These are phyloP conservation scores for Gymnarchus niloticus DNA, from an alignment of 2,113 vertebrate genomes.

Conservation along the genomic window DNA sequence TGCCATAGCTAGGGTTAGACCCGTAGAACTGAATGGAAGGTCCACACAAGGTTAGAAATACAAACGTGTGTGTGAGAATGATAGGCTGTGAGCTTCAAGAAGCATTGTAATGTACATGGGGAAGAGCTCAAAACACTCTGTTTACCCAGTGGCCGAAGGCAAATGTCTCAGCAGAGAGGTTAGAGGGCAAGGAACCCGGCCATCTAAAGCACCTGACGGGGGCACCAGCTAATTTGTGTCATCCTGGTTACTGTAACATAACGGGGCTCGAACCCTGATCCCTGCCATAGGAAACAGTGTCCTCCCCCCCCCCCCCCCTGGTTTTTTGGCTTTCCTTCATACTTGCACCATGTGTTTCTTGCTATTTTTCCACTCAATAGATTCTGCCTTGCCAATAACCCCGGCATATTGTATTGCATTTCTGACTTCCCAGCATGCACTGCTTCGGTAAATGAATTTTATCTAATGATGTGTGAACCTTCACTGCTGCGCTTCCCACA, in stretches of 20 bases:
- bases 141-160: too few species aligned
- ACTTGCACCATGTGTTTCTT: conserved; percentile 8
- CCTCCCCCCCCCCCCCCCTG: background rate
- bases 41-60: too few species aligned
- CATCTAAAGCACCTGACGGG: too few species aligned
- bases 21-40: too few species aligned
- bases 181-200: background rate
- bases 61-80: too few species aligned
- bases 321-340: conserved; percentile 4
- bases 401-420: conserved; percentile 8
- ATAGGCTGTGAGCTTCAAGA: too few species aligned
- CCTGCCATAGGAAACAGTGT: background rate
- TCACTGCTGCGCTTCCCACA: conserved; percentile 29
- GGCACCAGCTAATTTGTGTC: too few species aligned
- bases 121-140: too few species aligned
- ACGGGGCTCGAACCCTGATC: background rate
- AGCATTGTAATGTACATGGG: too few species aligned
- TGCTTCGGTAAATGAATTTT: conserved; percentile 24
- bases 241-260: background rate
- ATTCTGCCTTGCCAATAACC: background rate
- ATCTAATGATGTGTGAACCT: conserved; percentile 33
- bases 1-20: too few species aligned
- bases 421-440: conserved; percentile 36
- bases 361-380: conserved; percentile 1
- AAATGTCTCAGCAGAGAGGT: background rate